phyloP scores from a whole-genome alignment of 2,113 vertebrate genomes.

The Pandion haliaetus region DNA sequence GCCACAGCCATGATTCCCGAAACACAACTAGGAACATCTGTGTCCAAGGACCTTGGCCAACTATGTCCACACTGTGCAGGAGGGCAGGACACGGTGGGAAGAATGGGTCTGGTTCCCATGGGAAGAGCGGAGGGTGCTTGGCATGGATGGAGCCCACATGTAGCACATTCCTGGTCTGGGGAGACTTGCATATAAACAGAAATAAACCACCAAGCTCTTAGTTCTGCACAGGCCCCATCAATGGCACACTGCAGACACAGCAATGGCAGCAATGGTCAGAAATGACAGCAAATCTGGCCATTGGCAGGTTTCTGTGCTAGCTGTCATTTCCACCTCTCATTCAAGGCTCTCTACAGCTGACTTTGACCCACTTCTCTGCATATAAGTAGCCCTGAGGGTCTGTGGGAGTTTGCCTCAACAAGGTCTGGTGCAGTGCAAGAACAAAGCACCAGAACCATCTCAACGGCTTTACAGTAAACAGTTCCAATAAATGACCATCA shows the following conservation, averaged over 20 bases:
- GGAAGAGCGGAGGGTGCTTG: not conserved
- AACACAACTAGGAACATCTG: not conserved
- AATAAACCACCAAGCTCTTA: not conserved
- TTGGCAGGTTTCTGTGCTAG: not conserved
- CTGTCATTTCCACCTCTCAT: not conserved
- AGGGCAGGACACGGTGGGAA: not conserved
- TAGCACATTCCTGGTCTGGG: too few relatives aligned
- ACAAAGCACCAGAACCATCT: not conserved
- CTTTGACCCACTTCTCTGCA: not conserved
- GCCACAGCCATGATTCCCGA: not conserved
- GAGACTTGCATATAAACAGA: not conserved
- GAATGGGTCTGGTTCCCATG: not conserved
- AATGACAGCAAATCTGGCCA: not conserved
- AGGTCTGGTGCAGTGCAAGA: not conserved
- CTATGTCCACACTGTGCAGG: not conserved
- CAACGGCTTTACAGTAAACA: not conserved
- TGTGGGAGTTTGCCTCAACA: not conserved
- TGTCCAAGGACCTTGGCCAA: not conserved
- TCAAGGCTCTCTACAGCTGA: not conserved
- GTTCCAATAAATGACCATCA: not conserved
- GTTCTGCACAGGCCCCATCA: not conserved
- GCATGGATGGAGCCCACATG: not conserved
- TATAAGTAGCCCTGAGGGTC: not conserved
- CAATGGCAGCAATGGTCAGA: not conserved
- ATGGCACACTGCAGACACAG: not conserved